phyloP scores from a whole-genome alignment of 2,113 vertebrate species.

The Scolopax mira region DNA sequence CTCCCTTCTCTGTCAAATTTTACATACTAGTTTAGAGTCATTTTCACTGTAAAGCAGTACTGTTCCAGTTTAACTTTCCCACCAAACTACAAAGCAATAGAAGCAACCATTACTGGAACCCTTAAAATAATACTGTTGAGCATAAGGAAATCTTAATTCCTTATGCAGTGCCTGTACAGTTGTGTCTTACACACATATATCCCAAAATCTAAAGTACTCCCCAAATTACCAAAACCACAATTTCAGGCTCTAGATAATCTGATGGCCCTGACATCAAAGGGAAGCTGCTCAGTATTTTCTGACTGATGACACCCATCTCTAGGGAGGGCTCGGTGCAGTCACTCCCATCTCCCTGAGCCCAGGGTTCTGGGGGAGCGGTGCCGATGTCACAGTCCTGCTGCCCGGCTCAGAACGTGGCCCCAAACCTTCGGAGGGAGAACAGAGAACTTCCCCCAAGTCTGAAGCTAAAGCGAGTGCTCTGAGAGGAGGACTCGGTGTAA shows the following conservation, averaged over 20 bases:
- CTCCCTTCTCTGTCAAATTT: not conserved
- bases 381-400: slow-evolving; percentile 25
- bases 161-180: not conserved
- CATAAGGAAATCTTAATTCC: not conserved
- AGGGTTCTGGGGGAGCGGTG: not conserved
- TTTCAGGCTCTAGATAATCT: not conserved
- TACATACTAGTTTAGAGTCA: not conserved
- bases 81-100: not conserved
- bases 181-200: not conserved
- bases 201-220: not conserved
- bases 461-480: not conserved
- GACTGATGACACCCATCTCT: not conserved
- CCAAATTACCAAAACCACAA: not conserved
- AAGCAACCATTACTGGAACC: not conserved
- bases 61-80: not conserved
- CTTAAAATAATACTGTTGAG: not conserved
- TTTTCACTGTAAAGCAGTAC: not conserved
- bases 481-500: not conserved
- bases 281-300: fast-evolving
- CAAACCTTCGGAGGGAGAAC: not conserved
- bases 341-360: not conserved
- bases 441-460: not conserved
- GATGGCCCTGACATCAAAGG: not conserved
- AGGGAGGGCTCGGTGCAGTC: too few relatives aligned
- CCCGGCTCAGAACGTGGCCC: fast-evolving